Percentiles rank a stretch among this genome's conserved stretches.
These are phyloP conservation scores for Torymus tubicola DNA, from an alignment of 2,888 invertebrate species.

Conservation along the genomic window DNA sequence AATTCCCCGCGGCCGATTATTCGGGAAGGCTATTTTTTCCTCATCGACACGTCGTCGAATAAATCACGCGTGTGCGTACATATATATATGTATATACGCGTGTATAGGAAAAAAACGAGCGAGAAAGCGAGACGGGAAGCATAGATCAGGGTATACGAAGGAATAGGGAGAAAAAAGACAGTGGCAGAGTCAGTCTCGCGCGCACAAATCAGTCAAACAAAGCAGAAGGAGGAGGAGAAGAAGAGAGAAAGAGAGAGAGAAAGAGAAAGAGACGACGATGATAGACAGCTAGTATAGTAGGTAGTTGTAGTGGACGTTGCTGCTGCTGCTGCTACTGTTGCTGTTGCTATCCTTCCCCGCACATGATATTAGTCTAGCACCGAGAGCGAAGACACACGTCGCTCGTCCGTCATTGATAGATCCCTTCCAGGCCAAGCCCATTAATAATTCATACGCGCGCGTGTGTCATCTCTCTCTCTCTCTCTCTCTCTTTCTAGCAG, in stretches of 20 bases:
- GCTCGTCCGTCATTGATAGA: constrained; percentile 65
- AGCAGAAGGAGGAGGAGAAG: background rate
- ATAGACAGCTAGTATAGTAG: constrained; percentile 38
- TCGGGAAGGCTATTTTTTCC: constrained; percentile 32
- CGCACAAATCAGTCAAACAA: background rate
- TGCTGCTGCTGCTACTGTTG: constrained; percentile 1
- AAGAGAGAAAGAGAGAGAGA: background rate
- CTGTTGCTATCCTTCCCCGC: background rate
- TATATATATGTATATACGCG: no score
- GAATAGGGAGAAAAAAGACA: background rate
- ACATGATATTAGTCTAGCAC: constrained; percentile 47
- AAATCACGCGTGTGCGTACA: constrained; percentile 30
- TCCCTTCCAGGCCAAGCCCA: constrained; percentile 63
- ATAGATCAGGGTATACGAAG: constrained; percentile 16
- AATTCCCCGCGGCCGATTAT: constrained; percentile 16
- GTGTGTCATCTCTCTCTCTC: constrained; percentile 64
- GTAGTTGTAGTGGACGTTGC: constrained; percentile 8
- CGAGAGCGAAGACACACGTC: constrained; percentile 52
- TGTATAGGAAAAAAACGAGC: background rate
- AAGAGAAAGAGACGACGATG: constrained; percentile 32
- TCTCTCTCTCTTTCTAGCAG: constrained; percentile 60
- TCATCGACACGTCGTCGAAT: constrained; percentile 48
- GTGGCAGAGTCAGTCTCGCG: background rate
- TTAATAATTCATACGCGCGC: constrained; percentile 73
- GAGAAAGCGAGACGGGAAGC: background rate